These are phyloP conservation scores for Coenonympha arcania DNA, from an alignment of 2,888 invertebrate genomes.

Conservation along the genomic window DNA sequence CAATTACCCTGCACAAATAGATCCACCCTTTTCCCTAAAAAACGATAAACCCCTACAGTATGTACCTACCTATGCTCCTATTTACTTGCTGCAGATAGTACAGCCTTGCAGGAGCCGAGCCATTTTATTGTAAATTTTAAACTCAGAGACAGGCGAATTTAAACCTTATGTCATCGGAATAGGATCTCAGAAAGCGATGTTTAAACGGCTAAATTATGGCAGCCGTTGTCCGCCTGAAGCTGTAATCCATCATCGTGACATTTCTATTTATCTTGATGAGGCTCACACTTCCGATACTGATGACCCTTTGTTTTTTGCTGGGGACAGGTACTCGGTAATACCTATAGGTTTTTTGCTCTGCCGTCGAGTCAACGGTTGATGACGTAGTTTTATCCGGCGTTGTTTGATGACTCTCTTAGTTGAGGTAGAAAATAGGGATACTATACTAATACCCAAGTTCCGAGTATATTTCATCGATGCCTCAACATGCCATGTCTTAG, in stretches of 20 bases:
- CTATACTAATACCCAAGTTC: no score
- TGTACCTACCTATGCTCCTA: conserved; percentile 42
- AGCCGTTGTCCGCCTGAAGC: conserved; percentile 41
- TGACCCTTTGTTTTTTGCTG: conserved; percentile 53
- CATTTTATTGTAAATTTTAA: conserved; percentile 28
- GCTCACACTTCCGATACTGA: conserved; percentile 61
- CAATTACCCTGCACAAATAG: conserved; percentile 32
- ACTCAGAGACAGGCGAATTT: conserved; percentile 28
- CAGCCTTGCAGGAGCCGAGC: conserved; percentile 46
- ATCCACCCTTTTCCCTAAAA: conserved; percentile 30
- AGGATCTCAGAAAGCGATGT: conserved; percentile 28
- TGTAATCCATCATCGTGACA: conserved; percentile 68
- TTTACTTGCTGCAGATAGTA: conserved; percentile 52
- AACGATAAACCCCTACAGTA: conserved; percentile 36
- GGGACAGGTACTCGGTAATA: conserved; percentile 25
- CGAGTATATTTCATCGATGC: no score
- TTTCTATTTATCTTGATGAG: conserved; percentile 72
- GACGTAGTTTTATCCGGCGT: conserved; percentile 1
- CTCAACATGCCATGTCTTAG: no score
- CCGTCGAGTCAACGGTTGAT: conserved; percentile 15
- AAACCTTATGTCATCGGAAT: conserved; percentile 32
- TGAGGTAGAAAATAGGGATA: no score
- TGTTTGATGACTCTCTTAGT: no score
- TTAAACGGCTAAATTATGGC: conserved; percentile 37
- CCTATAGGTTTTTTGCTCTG: conserved; percentile 19